phyloP scores from a whole-genome alignment of 2,113 vertebrate species.

The Megaleporinus macrocephalus region DNA sequence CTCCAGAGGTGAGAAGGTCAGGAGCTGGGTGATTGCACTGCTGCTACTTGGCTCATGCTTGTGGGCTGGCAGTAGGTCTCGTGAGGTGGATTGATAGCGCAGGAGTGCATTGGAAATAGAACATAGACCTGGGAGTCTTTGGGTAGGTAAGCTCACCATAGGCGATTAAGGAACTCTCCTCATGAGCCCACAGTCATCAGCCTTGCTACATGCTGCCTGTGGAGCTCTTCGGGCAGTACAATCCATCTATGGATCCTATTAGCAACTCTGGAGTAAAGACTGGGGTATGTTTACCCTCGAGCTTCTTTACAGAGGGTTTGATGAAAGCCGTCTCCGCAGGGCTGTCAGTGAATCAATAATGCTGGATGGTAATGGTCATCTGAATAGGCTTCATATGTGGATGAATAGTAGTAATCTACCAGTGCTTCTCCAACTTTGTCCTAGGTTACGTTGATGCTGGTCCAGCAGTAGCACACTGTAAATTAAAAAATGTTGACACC shows the following conservation, averaged over 20 bases:
- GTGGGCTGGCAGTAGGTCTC: constrained; percentile 12
- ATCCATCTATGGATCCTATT: constrained; percentile 15
- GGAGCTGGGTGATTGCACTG: constrained; percentile 21
- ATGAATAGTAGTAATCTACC: too few species aligned
- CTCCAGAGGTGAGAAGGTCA: constrained; percentile 11
- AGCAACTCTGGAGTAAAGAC: constrained; percentile 6
- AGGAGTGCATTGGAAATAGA: neutral
- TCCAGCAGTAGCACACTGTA: too few species aligned
- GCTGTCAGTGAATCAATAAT: neutral
- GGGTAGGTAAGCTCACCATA: constrained; percentile 31
- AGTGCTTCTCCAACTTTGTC: too few species aligned
- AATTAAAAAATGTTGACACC: too few species aligned
- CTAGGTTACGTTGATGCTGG: too few species aligned
- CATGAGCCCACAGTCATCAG: constrained; percentile 28
- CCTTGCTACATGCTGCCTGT: constrained; percentile 18
- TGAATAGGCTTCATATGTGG: neutral
- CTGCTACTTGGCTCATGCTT: neutral
- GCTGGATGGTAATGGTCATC: neutral
- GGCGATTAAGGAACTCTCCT: neutral
- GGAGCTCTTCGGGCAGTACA: neutral
- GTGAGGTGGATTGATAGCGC: constrained; percentile 28
- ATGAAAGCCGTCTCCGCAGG: neutral
- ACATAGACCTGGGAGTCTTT: neutral
- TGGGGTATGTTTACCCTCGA: neutral
- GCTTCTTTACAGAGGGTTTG: neutral